Percentiles rank a stretch among this genome's conserved stretches.
Evolutionary conservation across 2,113 vertebrate species (phyloP).

Genomic region (Tor tambroides): DNA sequence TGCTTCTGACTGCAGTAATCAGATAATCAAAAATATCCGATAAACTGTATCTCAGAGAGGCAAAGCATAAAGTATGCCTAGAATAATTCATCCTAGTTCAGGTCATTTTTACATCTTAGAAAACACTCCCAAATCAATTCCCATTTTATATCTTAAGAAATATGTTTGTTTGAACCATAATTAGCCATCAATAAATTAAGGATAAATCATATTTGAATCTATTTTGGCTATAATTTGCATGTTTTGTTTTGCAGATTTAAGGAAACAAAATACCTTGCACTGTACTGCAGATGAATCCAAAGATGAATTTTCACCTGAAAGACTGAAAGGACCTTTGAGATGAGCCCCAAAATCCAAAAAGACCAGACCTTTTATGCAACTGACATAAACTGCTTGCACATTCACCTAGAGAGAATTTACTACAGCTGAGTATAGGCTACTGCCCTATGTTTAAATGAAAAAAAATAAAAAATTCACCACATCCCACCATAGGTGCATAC

Average conservation of each 20-base stretch:
- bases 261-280: not conserved
- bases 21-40: not conserved
- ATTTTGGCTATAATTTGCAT: no score
- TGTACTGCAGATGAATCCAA: constrained; percentile 4
- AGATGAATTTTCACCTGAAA: not conserved
- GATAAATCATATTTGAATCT: not conserved
- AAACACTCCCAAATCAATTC: not conserved
- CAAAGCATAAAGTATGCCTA: not conserved
- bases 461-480: not conserved
- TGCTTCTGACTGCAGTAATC: not conserved
- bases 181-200: not conserved
- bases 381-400: not conserved
- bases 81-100: not conserved
- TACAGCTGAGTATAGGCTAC: not conserved
- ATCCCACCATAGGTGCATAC: not conserved
- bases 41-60: not conserved
- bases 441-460: not conserved
- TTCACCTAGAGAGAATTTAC: not conserved
- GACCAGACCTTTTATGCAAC: not conserved
- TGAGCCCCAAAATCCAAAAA: not conserved
- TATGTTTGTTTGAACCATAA: not conserved
- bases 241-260: no score
- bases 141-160: not conserved
- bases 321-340: not conserved
- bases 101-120: not conserved